Conservation (phyloP, 2,888 invertebrate species). For the Neria commutata region DNA sequence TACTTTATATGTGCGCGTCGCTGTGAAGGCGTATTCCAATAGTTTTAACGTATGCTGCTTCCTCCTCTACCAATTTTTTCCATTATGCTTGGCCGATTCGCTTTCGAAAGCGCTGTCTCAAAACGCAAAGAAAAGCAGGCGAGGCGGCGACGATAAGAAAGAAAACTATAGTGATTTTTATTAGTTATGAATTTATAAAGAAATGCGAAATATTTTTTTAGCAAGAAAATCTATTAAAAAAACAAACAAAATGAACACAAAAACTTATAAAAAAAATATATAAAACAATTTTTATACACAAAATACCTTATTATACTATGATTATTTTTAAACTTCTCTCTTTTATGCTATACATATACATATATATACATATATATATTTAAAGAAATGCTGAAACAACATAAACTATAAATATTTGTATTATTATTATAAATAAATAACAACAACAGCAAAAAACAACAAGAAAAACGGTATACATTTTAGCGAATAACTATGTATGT, state of each 20-base stretch:
- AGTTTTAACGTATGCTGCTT: conserved; percentile 11
- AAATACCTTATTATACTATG: conserved; percentile 17
- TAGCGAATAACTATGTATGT: conserved; percentile 19
- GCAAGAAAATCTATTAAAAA: conserved; percentile 21
- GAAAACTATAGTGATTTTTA: conserved; percentile 8
- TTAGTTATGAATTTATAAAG: conserved; percentile 19
- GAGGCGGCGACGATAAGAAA: no score
- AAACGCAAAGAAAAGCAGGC: conserved; percentile 7
- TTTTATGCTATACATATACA: conserved; percentile 39
- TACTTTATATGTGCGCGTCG: neutral
- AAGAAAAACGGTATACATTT: conserved; percentile 36
- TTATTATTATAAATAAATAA: conserved; percentile 22
- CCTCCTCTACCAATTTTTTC: no score
- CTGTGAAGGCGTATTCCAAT: conserved; percentile 16
- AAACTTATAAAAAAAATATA: conserved; percentile 23
- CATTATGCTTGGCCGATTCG: no score
- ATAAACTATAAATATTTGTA: conserved; percentile 36
- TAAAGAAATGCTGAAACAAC: no score
- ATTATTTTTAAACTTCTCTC: conserved; percentile 32
- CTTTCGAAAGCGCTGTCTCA: no score
- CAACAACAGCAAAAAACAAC: conserved; percentile 26
- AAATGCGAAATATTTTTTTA: conserved; percentile 13
- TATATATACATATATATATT: conserved; percentile 25
- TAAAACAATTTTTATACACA: conserved; percentile 25
- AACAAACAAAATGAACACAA: conserved; percentile 18